Percentiles rank a stretch among this genome's conserved stretches.
phyloP scores from a whole-genome alignment of 30 jellyfish, hydroid and myxozoan genomes.

The Aurelia aurita region DNA sequence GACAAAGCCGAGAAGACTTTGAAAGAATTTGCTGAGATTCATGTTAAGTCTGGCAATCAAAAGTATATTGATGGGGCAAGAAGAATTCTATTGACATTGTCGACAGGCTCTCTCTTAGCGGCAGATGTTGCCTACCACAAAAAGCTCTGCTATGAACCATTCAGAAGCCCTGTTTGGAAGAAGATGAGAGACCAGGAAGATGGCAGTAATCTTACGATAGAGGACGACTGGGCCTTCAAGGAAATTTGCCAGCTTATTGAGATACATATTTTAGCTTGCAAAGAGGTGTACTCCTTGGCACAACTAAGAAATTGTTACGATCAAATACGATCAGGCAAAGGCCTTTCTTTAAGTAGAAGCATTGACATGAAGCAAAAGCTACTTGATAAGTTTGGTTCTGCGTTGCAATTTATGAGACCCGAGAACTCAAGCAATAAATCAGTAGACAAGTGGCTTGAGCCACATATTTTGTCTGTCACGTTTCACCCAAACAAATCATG shows the following conservation, averaged over 20 bases:
- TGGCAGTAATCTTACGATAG: conserved; percentile 17
- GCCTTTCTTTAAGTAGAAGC: no score
- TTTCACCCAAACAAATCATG: no score
- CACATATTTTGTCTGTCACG: no score
- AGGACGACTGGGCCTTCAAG: conserved; percentile 21
- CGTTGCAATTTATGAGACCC: no score
- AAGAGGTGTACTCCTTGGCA: no score
- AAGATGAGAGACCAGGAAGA: conserved; percentile 31
- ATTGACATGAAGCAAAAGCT: no score
- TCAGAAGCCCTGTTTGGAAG: conserved; percentile 51
- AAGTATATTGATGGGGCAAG: conserved; percentile 29
- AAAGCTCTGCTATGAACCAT: conserved; percentile 53
- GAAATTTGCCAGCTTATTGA: conserved; percentile 39
- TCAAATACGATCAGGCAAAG: no score
- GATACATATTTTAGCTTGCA: no score
- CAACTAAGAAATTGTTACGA: no score
- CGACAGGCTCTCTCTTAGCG: conserved; percentile 39
- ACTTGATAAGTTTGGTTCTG: no score
- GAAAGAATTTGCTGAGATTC: conserved; percentile 34
- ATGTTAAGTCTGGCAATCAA: conserved; percentile 15
- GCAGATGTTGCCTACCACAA: conserved; percentile 37
- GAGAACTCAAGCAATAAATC: no score
- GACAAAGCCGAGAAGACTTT: conserved; percentile 25
- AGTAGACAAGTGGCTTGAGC: no score
- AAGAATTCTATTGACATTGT: conserved; percentile 35